phyloP scores from a whole-genome alignment of 2,888 invertebrate species.

The Hyposoter didymator region DNA sequence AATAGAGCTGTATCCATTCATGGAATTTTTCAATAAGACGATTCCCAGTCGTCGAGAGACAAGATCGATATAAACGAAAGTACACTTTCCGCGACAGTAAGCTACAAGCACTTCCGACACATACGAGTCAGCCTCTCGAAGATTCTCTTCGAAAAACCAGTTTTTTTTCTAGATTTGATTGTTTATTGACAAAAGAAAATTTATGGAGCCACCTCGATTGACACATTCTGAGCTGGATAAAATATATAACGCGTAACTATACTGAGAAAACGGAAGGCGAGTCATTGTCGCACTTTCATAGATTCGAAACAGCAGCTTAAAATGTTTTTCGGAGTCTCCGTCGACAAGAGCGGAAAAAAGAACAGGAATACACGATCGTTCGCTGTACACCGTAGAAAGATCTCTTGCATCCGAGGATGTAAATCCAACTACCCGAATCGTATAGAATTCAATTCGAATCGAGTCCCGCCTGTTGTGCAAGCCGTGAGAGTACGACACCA shows the following conservation, averaged over 20 bases:
- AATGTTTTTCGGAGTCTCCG: constrained; percentile 45
- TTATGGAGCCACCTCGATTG: neutral
- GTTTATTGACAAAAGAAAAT: neutral
- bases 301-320: constrained; percentile 35
- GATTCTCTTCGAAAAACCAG: constrained; percentile 14
- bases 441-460: constrained; percentile 77
- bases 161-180: constrained; percentile 13
- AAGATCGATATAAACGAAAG: constrained; percentile 43
- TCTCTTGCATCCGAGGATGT: constrained; percentile 67
- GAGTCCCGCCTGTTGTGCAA: constrained; percentile 71
- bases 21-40: constrained; percentile 66
- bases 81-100: constrained; percentile 45
- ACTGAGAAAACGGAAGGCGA: neutral
- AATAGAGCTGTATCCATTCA: constrained; percentile 68
- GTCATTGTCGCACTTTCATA: constrained; percentile 5
- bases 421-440: constrained; percentile 77
- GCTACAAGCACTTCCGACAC: neutral
- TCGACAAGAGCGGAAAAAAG: constrained; percentile 33
- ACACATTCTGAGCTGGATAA: neutral
- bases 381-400: constrained; percentile 38
- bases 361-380: constrained; percentile 39
- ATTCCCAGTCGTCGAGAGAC: constrained; percentile 53
- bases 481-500: constrained; percentile 69
- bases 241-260: constrained; percentile 1
- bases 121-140: constrained; percentile 13